phyloP scores from a whole-genome alignment of 2,113 vertebrate genomes.

The Casuarius casuarius region DNA sequence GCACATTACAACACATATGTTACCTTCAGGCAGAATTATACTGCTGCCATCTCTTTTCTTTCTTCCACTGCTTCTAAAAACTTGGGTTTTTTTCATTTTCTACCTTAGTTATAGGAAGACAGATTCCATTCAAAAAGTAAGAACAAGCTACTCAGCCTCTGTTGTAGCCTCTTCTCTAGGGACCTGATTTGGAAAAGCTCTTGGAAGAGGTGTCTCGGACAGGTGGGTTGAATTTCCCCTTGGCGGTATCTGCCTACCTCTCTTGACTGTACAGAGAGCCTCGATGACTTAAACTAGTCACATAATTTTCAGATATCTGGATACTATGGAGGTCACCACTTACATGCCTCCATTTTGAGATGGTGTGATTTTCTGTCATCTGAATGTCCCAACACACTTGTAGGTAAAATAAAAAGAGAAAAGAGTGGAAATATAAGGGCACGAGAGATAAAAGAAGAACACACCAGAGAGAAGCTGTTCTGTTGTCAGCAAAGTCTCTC shows the following conservation, averaged over 20 bases:
- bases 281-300: background rate
- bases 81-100: background rate
- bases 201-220: background rate
- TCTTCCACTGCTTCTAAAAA: background rate
- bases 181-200: background rate
- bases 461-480: background rate
- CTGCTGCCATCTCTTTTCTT: background rate
- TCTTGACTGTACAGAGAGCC: background rate
- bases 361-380: background rate
- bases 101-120: background rate
- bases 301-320: background rate
- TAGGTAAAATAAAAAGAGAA: background rate
- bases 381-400: background rate
- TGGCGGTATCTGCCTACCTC: background rate
- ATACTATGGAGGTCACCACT: background rate
- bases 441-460: background rate
- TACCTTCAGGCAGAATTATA: constrained; percentile 59
- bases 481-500: background rate
- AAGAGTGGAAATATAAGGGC: background rate
- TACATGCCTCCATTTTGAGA: background rate
- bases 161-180: background rate
- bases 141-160: background rate
- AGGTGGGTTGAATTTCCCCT: background rate
- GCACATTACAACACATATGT: constrained; percentile 25
- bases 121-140: background rate